A percentile compares a stretch with the other conserved stretches of the same genome.
Conservation (phyloP, 2,113 vertebrate species). For the Anser cygnoides region DNA sequence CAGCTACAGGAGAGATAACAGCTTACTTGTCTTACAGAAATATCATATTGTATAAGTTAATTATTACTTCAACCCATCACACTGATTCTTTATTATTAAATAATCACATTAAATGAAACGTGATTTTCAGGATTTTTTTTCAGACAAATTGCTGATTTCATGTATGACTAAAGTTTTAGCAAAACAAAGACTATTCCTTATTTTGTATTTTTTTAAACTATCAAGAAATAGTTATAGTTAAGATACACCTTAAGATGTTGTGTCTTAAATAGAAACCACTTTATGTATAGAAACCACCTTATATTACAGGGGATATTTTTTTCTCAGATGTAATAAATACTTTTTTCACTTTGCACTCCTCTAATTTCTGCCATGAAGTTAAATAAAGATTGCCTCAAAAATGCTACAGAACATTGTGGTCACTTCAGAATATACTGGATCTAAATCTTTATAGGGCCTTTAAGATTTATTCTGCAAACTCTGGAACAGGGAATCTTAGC, state of each 20-base stretch:
- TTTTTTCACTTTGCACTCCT: neutral
- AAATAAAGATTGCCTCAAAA: neutral
- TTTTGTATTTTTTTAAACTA: neutral
- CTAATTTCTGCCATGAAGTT: neutral
- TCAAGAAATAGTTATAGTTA: neutral
- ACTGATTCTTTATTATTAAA: neutral
- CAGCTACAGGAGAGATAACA: neutral
- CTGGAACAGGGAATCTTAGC: neutral
- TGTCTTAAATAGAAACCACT: neutral
- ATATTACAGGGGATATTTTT: neutral
- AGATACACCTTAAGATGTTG: neutral
- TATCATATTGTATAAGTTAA: constrained; percentile 16
- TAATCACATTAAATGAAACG: neutral
- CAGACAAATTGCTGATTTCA: neutral
- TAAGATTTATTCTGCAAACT: neutral
- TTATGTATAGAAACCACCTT: neutral
- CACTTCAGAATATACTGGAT: neutral
- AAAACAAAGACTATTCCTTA: neutral
- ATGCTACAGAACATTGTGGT: neutral
- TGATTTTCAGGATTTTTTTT: neutral
- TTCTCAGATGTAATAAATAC: neutral
- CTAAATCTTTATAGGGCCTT: neutral
- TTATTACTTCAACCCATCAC: constrained; percentile 42
- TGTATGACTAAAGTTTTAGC: neutral
- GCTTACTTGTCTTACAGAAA: neutral